Conservation (phyloP, 2,888 invertebrate species). For the Salticus scenicus region DNA sequence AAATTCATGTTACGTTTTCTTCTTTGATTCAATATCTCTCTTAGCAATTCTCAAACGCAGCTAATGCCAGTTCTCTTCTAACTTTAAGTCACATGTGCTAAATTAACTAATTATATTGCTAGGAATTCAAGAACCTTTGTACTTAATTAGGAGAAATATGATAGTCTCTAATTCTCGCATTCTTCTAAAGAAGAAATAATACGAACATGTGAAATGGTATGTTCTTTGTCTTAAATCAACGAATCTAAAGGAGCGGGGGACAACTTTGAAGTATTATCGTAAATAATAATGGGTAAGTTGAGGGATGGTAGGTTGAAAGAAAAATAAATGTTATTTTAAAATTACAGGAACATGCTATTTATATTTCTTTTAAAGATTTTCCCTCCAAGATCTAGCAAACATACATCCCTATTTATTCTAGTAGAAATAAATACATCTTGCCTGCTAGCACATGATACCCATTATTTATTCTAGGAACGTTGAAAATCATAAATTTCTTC, state of each 20-base stretch:
- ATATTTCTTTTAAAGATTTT: background rate
- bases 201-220: no score
- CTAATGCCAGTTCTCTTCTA: no score
- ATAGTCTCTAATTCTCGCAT: no score
- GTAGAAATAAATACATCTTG: background rate
- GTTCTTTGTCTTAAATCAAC: background rate
- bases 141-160: no score
- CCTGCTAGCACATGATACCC: background rate
- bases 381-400: no score
- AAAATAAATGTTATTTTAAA: constrained; percentile 4
- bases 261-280: background rate
- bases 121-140: no score
- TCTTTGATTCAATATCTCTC: no score
- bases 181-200: no score
- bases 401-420: background rate
- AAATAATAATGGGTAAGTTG: background rate
- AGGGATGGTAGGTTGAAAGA: background rate
- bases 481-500: background rate
- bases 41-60: no score
- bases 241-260: background rate
- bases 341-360: background rate
- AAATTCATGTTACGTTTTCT: no score
- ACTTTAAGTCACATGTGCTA: no score
- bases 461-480: background rate
- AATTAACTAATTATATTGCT: no score